Percentiles rank a stretch among this genome's conserved stretches.
These are phyloP conservation scores for Anoplopoma fimbria DNA, from an alignment of 2,113 vertebrate species.

Conservation along the genomic window DNA sequence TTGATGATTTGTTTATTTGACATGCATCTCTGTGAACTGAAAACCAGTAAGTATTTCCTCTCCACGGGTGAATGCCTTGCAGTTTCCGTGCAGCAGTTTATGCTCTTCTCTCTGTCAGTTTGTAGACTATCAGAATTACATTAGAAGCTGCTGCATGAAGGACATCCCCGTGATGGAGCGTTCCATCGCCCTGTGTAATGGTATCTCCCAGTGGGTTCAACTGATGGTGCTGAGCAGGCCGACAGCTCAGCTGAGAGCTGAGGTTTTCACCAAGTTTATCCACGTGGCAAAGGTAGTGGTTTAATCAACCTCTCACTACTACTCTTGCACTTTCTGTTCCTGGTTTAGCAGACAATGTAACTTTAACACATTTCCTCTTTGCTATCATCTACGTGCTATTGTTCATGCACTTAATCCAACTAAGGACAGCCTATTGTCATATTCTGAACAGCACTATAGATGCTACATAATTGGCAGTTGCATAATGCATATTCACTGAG, in stretches of 20 bases:
- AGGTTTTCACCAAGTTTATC: constrained; percentile 97
- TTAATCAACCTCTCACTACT: constrained; percentile 10
- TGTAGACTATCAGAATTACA: constrained; percentile 94
- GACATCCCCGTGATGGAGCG: constrained; percentile 96
- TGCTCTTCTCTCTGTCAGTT: constrained; percentile 81
- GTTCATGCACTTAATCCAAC: constrained; percentile 25
- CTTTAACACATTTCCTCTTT: constrained; percentile 33
- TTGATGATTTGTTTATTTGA: background rate
- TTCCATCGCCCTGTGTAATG: constrained; percentile 94
- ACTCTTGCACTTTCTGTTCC: constrained; percentile 36
- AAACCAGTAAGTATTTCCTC: constrained; percentile 43
- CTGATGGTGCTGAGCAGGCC: constrained; percentile 97
- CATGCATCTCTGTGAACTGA: constrained; percentile 10
- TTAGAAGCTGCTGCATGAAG: constrained; percentile 92
- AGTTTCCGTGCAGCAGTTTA: constrained; percentile 50
- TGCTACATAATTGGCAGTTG: constrained; percentile 39
- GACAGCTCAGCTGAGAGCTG: constrained; percentile 93
- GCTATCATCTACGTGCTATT: background rate
- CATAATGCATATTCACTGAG: constrained; percentile 48
- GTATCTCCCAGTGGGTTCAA: constrained; percentile 97
- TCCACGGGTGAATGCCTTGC: constrained; percentile 35
- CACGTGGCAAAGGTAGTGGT: constrained; percentile 91
- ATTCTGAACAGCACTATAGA: constrained; percentile 14
- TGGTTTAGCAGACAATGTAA: background rate
- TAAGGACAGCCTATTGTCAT: constrained; percentile 29